A percentile compares a stretch with the other conserved stretches of the same genome.
These are phyloP conservation scores for Trogon melanurus DNA, from an alignment of 2,113 vertebrate genomes.

Conservation along the genomic window DNA sequence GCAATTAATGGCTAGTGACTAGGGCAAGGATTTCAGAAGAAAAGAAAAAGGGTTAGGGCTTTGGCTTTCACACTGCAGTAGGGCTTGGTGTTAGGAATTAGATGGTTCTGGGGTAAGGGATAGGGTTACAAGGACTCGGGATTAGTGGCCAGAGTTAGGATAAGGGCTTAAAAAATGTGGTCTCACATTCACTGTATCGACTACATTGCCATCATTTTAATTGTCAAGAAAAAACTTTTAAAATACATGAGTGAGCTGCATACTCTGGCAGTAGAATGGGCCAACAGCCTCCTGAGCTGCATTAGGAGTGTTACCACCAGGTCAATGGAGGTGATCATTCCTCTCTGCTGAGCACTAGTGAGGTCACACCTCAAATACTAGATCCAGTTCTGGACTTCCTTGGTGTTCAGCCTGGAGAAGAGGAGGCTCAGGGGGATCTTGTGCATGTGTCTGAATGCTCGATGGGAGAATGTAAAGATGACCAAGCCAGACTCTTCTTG, in stretches of 20 bases:
- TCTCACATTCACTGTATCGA: not conserved
- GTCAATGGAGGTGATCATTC: not conserved
- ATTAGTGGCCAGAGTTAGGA: not conserved
- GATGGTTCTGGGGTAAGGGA: not conserved
- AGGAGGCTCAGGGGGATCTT: not conserved
- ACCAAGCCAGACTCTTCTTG: not conserved
- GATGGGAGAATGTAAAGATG: not conserved
- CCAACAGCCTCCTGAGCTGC: not conserved
- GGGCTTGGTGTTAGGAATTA: not conserved
- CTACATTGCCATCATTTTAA: rapidly evolving
- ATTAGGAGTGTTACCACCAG: not conserved
- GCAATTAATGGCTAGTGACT: not conserved
- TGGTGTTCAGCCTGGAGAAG: not conserved
- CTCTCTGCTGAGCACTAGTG: not conserved
- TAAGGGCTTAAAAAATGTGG: not conserved
- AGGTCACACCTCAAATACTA: not conserved
- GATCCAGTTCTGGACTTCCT: not conserved
- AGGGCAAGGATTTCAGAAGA: not conserved
- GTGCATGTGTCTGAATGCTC: not conserved
- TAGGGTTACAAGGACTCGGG: not conserved
- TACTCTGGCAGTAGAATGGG: not conserved
- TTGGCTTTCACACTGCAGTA: rapidly evolving
- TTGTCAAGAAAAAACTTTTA: not conserved
- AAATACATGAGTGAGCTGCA: not conserved
- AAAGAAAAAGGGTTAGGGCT: not conserved